phyloP scores from a whole-genome alignment of 1,140 invertebrate species.

The Drosophila suzukii region DNA sequence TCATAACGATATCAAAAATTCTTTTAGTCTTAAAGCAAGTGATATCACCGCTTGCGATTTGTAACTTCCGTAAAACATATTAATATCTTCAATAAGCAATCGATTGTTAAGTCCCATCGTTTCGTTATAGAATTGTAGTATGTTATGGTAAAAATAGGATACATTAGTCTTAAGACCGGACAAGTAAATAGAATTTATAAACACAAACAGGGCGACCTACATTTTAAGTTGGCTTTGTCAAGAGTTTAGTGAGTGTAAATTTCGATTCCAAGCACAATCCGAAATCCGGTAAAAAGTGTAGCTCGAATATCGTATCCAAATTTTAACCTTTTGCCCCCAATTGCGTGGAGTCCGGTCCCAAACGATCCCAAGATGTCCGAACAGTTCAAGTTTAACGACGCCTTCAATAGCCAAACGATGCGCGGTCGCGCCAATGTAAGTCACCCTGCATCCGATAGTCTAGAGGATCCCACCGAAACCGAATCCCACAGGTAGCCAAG shows the following conservation, averaged over 20 bases:
- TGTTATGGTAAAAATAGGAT: too few species aligned
- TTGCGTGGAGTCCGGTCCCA: not conserved
- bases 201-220: too few species aligned
- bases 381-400: conserved; percentile 38
- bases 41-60: too few species aligned
- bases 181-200: too few species aligned
- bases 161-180: too few species aligned
- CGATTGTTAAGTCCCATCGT: too few species aligned
- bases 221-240: not conserved
- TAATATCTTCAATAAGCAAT: too few species aligned
- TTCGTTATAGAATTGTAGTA: too few species aligned
- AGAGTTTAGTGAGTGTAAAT: not conserved
- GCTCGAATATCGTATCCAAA: conserved; percentile 4
- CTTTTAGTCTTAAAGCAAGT: too few species aligned
- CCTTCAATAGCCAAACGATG: conserved; percentile 56
- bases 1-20: too few species aligned
- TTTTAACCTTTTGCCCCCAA: not conserved
- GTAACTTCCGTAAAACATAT: too few species aligned
- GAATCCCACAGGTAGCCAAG: conserved; percentile 88
- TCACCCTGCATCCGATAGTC: not conserved
- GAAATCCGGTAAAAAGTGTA: not conserved
- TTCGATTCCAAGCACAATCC: not conserved
- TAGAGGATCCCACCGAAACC: too few species aligned
- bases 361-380: conserved; percentile 37
- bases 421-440: conserved; percentile 71